phyloP scores from a whole-genome alignment of 1,140 invertebrate genomes.

The Scaptomyza montana region DNA sequence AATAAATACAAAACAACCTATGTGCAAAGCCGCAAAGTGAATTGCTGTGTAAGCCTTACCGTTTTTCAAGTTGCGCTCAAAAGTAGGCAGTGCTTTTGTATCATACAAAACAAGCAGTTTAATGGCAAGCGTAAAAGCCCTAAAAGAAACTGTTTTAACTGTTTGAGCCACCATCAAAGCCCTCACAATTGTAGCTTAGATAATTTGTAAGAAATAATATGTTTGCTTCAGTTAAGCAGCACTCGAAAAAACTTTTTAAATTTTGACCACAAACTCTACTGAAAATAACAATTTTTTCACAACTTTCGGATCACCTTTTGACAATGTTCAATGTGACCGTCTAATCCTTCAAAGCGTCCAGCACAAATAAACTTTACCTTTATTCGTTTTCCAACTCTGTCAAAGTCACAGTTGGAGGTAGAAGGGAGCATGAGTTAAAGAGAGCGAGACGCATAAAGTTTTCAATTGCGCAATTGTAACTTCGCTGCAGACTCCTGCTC shows the following conservation, averaged over 20 bases:
- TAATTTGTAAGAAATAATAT: no score
- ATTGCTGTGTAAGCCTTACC: slow-evolving; percentile 1
- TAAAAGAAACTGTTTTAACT: no score
- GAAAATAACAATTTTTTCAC: no score
- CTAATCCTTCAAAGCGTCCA: slow-evolving; percentile 71
- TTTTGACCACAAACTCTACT: no score
- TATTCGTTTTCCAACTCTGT: slow-evolving; percentile 10
- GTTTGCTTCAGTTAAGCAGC: no score
- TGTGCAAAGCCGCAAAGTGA: slow-evolving; percentile 14
- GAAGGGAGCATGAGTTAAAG: not conserved
- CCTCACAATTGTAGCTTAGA: no score
- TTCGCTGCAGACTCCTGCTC: slow-evolving; percentile 38
- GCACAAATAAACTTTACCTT: slow-evolving; percentile 37
- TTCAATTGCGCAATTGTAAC: slow-evolving; percentile 56
- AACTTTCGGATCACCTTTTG: not conserved
- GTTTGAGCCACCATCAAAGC: no score
- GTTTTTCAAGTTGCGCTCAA: slow-evolving; percentile 1
- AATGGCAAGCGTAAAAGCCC: not conserved
- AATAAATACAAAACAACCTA: not conserved
- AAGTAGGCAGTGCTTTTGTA: not conserved
- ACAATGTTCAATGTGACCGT: slow-evolving; percentile 29
- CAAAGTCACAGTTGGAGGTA: not conserved
- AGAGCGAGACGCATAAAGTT: slow-evolving; percentile 2
- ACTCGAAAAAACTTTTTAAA: no score
- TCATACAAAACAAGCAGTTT: not conserved